Evolutionary conservation across 2,113 vertebrate species (phyloP), one percentile per base, ranked within the genome.

Genomic region (Alethe diademata): DNA sequence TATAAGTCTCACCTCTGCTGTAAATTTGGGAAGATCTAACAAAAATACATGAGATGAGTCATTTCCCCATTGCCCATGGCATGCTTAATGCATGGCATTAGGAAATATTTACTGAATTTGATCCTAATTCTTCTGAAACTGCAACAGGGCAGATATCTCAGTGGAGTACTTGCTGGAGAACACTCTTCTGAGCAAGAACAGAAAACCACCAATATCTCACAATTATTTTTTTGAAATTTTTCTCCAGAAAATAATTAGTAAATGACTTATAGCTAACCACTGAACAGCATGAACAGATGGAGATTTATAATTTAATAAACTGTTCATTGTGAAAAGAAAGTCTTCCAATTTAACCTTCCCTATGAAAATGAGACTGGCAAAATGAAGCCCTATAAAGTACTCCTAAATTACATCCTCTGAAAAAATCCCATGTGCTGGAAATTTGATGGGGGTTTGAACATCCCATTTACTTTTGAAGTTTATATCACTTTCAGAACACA

Each of bases 231-330:
- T 40, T 1, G 3, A 3, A 57, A 31, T 50, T 86, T 94, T 92
- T 93, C 66, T 81, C 35, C 73, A 45, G 78, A 90, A 97, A 92
- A 90, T 92, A 95, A 92, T 91, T 90, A 92, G 76, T 33, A 92
- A 96, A 75, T 54, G 62, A 80, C 81, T 95, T 87, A 93, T 38
- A 96, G 58, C 24, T 76, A 80, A 64, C 19, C 45, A n/a, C 76
- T 94, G 57, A 91, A 96, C 82, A 90, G 82, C 48, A 78, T 20
- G 56, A 97, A 86, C 90, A 96, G 94, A 93, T 95, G 85, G 85
- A 88, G 88, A 91, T 81, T 81, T 73, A 70, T 78, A 83, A 90
- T 87, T 95, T 83, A 75, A 83, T 80, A 60, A 95, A 79, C 16
- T 47, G 54, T 60, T 73, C 86, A 84, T 29, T n/a, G 31, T 4